Evolutionary conservation across 2,113 vertebrate genomes (phyloP).

Genomic region (Corydoras sp.): DNA sequence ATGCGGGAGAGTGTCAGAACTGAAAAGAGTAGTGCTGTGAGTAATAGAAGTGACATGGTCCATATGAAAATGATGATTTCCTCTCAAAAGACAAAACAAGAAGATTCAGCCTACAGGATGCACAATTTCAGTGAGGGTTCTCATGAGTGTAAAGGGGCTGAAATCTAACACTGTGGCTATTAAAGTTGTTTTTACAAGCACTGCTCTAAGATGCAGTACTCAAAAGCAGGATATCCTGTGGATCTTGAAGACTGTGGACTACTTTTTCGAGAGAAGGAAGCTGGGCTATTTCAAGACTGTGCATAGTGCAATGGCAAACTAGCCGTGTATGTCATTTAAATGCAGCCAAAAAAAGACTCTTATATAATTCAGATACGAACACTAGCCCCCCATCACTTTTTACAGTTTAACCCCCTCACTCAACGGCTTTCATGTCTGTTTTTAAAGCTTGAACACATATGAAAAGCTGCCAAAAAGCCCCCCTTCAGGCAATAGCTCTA

Average conservation of each 20-base stretch:
- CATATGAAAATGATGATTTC: slow-evolving; percentile 40
- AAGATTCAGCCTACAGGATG: background rate
- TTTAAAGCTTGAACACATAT: too few relatives aligned
- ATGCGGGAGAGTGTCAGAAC: slow-evolving; percentile 48
- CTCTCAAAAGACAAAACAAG: background rate
- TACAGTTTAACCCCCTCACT: too few relatives aligned
- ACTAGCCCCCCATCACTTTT: too few relatives aligned
- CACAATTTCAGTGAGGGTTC: background rate
- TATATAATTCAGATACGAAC: background rate
- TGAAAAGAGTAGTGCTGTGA: slow-evolving; percentile 24
- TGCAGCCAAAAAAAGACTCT: too few relatives aligned
- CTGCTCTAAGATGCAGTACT: slow-evolving; percentile 31
- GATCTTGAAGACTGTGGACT: slow-evolving; percentile 12
- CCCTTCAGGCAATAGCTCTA: background rate
- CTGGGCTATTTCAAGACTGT: slow-evolving; percentile 4
- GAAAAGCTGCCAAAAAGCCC: background rate
- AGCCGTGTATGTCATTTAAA: too few relatives aligned
- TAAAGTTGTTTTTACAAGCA: slow-evolving; percentile 6
- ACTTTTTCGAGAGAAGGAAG: slow-evolving; percentile 27
- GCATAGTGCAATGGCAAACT: background rate
- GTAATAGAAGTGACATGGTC: slow-evolving; percentile 43
- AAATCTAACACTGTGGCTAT: slow-evolving; percentile 29
- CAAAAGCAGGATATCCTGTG: slow-evolving; percentile 24
- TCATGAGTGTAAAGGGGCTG: background rate
- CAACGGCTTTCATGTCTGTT: too few relatives aligned